Evolutionary conservation across 92 coral and sea anemone genomes (phyloP), one percentile per base, ranked within the genome.

Genomic region (Porites lobata): DNA sequence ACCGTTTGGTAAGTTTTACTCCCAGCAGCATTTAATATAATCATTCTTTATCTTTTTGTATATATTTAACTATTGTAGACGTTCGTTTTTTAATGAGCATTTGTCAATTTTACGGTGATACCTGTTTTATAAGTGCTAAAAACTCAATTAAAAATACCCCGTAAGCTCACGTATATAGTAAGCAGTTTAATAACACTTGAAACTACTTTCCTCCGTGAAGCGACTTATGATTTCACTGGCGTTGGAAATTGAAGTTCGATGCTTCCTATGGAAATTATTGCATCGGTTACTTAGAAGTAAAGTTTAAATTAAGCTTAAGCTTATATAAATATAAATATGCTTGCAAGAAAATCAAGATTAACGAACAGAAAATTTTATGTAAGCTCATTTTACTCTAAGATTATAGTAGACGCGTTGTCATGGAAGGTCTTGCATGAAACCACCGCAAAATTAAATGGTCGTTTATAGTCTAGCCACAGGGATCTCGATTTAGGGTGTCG

Each of bases 381-480:
- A 17, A n/a, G 50, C 8, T 43, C 1, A 6, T 29, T 69, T 69
- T 0, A 20, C 22, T 10, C 2, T 53, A 68, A 26, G 19, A 21
- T 80, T 80, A 7, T 57, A 9, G 51, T 13, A 76, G 66, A 8
- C 29, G 50, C n/a, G 24, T 54, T 26, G 59, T 38, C 47, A 3
- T 26, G 32, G 18, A 38, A 51, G 22, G 20, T n/a, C 54, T 21
- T 66, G 52, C 63, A 51, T 54, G 8, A 21, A 50, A 66, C 7
- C 65, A 50, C 58, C 29, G 57, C 53, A 72, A 72, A 68, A 52
- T 81, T 50, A 66, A 54, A 18, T 81, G 1, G 4, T 68, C 76
- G 29, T 81, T 68, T 18, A 77, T 26, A 67, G 70, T 38, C 47
- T 38, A 69, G 26, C 32, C 54, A 14, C 57, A 18, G 77, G 75